Percentiles rank a stretch among this genome's conserved stretches.
phyloP scores from a whole-genome alignment of 23 tunicate genomes.

The Halocynthia roretzi region DNA sequence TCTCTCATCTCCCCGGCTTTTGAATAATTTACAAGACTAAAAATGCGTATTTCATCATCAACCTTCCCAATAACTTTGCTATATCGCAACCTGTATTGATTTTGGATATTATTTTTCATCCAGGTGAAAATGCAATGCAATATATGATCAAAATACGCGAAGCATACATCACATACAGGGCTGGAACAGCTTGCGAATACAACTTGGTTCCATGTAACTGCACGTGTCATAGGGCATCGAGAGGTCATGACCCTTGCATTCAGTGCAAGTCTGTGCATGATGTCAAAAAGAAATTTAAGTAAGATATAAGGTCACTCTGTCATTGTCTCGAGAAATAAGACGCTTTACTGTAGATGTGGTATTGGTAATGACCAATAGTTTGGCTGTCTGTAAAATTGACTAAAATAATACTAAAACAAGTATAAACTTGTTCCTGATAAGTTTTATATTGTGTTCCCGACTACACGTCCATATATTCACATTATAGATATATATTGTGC shows the following conservation, averaged over 20 bases:
- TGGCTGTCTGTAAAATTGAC: background rate
- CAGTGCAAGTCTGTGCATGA: slow-evolving; percentile 88
- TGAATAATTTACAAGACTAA: too few species aligned
- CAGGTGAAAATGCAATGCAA: slow-evolving; percentile 51
- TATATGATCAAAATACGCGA: slow-evolving; percentile 54
- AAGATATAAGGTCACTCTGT: slow-evolving; percentile 12
- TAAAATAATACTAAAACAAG: too few species aligned
- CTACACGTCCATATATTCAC: too few species aligned
- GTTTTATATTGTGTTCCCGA: too few species aligned
- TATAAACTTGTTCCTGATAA: too few species aligned
- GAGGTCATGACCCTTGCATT: slow-evolving; percentile 35
- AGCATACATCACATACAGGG: slow-evolving; percentile 58
- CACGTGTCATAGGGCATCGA: slow-evolving; percentile 44
- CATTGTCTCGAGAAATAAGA: background rate
- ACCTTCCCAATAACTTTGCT: too few species aligned
- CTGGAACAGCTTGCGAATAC: slow-evolving; percentile 55
- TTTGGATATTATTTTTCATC: background rate
- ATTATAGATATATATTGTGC: background rate
- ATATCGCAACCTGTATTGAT: too few species aligned
- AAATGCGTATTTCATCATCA: too few species aligned
- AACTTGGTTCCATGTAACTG: slow-evolving; percentile 72
- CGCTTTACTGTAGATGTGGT: background rate
- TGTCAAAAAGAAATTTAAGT: slow-evolving; percentile 72
- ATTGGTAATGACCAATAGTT: background rate
- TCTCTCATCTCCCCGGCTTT: too few species aligned